Evolutionary conservation across 1,140 invertebrate species (phyloP).

Genomic region (Papilio machaon): DNA sequence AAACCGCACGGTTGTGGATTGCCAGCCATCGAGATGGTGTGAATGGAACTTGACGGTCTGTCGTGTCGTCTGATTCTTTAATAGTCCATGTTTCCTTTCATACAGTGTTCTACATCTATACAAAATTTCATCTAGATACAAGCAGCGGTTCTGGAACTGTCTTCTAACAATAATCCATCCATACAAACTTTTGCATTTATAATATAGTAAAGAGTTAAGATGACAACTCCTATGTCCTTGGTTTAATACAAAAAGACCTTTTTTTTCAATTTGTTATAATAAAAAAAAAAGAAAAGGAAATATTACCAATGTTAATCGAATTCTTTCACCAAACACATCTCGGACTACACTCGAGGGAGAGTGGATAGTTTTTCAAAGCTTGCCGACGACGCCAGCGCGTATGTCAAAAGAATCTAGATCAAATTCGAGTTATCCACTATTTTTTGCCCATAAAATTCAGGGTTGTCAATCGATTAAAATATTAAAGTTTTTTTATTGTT

Average conservation of each 20-base stretch:
- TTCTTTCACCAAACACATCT: background rate
- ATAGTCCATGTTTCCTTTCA: too few species aligned
- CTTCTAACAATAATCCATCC: too few species aligned
- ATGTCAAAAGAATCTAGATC: constrained; percentile 20
- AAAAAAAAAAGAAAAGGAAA: background rate
- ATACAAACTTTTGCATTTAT: too few species aligned
- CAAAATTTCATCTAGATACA: too few species aligned
- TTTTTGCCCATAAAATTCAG: constrained; percentile 4
- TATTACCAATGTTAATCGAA: constrained; percentile 21
- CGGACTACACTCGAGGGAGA: constrained; percentile 18
- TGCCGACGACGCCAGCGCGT: background rate
- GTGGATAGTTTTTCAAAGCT: constrained; percentile 3
- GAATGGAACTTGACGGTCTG: too few species aligned
- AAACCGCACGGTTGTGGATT: too few species aligned
- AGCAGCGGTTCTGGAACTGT: too few species aligned
- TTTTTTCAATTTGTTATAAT: background rate
- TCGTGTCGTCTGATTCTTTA: too few species aligned
- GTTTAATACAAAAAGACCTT: background rate
- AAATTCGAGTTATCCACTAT: constrained; percentile 25
- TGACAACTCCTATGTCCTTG: too few species aligned
- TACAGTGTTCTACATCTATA: too few species aligned
- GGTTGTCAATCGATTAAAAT: background rate
- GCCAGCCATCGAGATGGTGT: too few species aligned
- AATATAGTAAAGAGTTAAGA: too few species aligned
- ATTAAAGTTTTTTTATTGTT: background rate